Base-by-base conservation (phyloP, 64 coral and sea anemone genomes). In the Trachythela sp. region DNA sequence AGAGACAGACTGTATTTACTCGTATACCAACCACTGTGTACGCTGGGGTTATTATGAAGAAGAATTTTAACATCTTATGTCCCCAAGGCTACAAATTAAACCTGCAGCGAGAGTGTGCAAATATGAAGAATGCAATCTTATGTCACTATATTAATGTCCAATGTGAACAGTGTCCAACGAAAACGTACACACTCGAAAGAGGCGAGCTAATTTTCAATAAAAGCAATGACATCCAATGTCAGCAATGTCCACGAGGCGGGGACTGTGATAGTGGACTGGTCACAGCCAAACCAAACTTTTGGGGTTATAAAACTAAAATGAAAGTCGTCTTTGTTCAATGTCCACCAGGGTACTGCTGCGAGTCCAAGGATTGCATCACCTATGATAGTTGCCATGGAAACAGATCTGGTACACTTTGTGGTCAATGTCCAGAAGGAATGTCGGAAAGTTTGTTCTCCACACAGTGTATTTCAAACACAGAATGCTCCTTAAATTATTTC, bases 391-490 rank as follows among this genome's bases (percentile, higher is more conserved):
- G 75, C 32, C 37, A 80, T 0, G 75, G 75, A 35, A 80, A 80
- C 75, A 80, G 75, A 80, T 17, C 75, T 37, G 75, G 75, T 9
- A 80, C 20, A 15, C 75, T 80, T 38, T 80, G 75, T 30, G 75
- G 75, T 13, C 31, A 15, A 18, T 80, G 75, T 80, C 75, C 75
- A 14, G 7, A 15, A 34, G 75, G 75, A 35, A 80, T 39, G 37
- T 80, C 75, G 20, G 75, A 80, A 8, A 35, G 37, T 15, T 36
- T 80, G 17, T 80, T 80, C 33, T 29, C 13, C 4, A 34, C 75
- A 13, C 15, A 20, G 15, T 80, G 75, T 18, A 13, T 36, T 14
- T 15, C 75, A 18, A 80, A 80, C 30, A 20, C 9, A 30, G 9
- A 80, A 10, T 80, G 75, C 35, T 35, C 33, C 9, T 0, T 15